A percentile compares a stretch with the other conserved stretches of the same genome.
Conservation (phyloP, 2,888 invertebrate genomes). For the Poecilobothrus nobilitatus region DNA sequence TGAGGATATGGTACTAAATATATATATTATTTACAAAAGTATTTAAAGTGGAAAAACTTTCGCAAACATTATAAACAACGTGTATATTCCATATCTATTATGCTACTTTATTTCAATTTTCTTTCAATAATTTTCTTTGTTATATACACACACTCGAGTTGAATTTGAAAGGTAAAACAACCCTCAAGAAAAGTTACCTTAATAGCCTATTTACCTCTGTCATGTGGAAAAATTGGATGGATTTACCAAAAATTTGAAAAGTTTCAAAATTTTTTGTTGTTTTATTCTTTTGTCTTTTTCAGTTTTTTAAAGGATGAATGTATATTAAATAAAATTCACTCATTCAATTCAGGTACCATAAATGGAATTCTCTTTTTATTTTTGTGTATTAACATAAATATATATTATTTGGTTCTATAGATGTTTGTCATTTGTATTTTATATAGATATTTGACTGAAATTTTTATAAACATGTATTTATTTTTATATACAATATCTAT, state of each 20-base stretch:
- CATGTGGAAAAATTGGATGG: conserved; percentile 6
- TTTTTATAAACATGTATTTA: background rate
- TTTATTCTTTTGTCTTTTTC: background rate
- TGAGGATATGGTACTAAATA: no score
- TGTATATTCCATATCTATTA: no score
- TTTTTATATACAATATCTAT: no score
- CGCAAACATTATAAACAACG: no score
- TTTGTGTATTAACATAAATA: background rate
- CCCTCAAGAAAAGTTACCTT: conserved; percentile 1
- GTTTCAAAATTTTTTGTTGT: background rate
- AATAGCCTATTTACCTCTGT: conserved; percentile 4
- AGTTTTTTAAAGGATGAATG: background rate
- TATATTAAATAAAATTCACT: background rate
- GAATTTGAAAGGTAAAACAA: background rate
- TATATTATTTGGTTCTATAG: background rate
- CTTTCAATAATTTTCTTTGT: background rate
- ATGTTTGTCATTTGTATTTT: background rate
- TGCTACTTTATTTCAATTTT: background rate
- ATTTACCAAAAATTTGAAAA: background rate
- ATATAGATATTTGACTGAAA: background rate
- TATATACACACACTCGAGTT: background rate
- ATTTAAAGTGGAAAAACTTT: no score
- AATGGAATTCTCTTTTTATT: background rate
- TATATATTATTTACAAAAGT: no score
- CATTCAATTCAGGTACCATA: background rate